Evolutionary conservation across 2,113 vertebrate species (phyloP).

Genomic region (Pteruthius melanotis): DNA sequence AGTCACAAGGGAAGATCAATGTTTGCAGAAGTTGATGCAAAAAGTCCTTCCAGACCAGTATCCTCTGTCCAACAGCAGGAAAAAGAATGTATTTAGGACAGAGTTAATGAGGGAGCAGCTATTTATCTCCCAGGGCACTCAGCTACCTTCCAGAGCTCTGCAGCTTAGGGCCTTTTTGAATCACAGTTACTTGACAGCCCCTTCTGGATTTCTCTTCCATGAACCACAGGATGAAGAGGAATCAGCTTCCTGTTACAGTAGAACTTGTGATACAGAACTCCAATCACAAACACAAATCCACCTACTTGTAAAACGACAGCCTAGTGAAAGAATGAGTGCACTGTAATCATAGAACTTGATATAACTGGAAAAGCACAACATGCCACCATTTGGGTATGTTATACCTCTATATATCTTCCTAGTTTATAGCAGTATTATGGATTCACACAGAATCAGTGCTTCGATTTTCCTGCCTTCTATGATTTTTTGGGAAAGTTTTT

Average conservation of each 20-base stretch:
- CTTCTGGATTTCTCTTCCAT: background rate
- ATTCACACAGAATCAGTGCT: background rate
- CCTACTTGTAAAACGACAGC: background rate
- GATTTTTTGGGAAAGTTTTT: background rate
- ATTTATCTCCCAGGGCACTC: background rate
- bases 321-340: background rate
- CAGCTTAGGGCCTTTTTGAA: background rate
- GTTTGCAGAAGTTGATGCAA: background rate
- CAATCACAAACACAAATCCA: background rate
- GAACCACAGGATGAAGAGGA: background rate
- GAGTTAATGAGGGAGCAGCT: background rate
- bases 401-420: background rate
- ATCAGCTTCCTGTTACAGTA: background rate
- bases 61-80: background rate
- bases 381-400: background rate
- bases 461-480: background rate
- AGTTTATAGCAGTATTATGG: background rate
- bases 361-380: background rate
- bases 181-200: rapidly evolving
- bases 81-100: background rate
- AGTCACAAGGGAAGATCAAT: background rate
- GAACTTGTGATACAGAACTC: background rate
- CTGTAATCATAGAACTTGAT: background rate
- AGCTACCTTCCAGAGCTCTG: background rate
- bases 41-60: background rate